phyloP scores from a whole-genome alignment of 2,888 invertebrate genomes.

The Dolichomitus sp. region DNA sequence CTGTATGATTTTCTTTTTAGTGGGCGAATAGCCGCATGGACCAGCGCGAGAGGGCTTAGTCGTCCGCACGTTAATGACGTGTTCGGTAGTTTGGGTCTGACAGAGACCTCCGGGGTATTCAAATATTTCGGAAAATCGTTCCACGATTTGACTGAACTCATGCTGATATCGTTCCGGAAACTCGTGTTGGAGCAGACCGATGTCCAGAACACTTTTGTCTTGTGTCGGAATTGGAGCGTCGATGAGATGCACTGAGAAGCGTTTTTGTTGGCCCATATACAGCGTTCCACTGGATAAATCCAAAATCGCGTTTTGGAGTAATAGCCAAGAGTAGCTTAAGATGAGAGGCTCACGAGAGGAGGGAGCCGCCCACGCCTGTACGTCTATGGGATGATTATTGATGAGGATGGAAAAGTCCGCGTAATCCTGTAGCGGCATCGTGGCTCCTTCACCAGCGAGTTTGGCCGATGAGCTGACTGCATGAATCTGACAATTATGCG shows the following conservation, averaged over 20 bases:
- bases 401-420: not conserved
- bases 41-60: not conserved
- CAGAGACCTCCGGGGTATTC: not conserved
- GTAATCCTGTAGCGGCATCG: not conserved
- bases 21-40: not conserved
- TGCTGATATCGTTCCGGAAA: not conserved
- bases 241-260: not conserved
- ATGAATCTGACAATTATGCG: not conserved
- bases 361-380: not conserved
- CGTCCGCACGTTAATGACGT: not conserved
- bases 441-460: not conserved
- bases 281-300: not conserved
- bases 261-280: not conserved
- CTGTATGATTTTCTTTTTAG: not conserved
- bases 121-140: not conserved
- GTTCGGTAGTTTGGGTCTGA: not conserved
- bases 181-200: not conserved
- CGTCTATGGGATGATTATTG: not conserved
- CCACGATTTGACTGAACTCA: not conserved
- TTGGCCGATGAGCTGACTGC: not conserved
- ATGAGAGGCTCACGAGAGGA: not conserved
- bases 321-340: conserved; percentile 2
- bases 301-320: not conserved
- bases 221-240: not conserved
- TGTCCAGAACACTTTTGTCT: not conserved